Base-by-base conservation (phyloP, 2,888 invertebrate species). In the Adineta ricciae region DNA sequence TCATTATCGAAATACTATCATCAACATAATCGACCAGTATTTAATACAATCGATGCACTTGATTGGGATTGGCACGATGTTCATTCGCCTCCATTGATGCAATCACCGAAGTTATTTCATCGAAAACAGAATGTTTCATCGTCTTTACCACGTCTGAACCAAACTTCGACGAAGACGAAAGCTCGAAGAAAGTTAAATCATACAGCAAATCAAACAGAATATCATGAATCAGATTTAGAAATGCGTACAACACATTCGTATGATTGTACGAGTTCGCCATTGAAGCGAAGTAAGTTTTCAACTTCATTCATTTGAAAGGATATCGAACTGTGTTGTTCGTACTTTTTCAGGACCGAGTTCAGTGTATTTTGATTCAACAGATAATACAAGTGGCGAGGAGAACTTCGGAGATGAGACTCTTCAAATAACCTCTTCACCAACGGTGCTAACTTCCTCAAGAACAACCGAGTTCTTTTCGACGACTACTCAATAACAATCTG, bases 291-390 rank as follows among this genome's bases (percentile, higher is more conserved):
- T 78, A 78, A 36, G n/a, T n/a, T n/a, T n/a, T n/a, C n/a, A n/a
- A n/a, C n/a, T n/a, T n/a, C n/a, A n/a, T n/a, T n/a, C n/a, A n/a
- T n/a, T n/a, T n/a, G n/a, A n/a, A n/a, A n/a, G n/a, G n/a, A n/a
- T n/a, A n/a, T n/a, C n/a, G n/a, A n/a, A 73, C 11, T 14, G 8
- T 78, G 11, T 41, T n/a, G 16, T 41, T 78, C 24, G 7, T 21
- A 9, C 24, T n/a, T 9, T 38, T n/a, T 2, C 24, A 78, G 78
- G 41, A 41, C 78, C 78, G 24, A 78, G 78, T 78, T 78, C 78
- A 41, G 78, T 78, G 24, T 78, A 78, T 78, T 78, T 78, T 78
- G 78, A 78, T 78, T 78, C 78, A 78, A 78, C 41, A n/a, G 78
- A 78, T 64, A 64, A 64, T 78, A 41, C 78, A 78, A 78, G 78